Conservation (phyloP, 2,113 vertebrate genomes). For the Muntiacus reevesi region DNA sequence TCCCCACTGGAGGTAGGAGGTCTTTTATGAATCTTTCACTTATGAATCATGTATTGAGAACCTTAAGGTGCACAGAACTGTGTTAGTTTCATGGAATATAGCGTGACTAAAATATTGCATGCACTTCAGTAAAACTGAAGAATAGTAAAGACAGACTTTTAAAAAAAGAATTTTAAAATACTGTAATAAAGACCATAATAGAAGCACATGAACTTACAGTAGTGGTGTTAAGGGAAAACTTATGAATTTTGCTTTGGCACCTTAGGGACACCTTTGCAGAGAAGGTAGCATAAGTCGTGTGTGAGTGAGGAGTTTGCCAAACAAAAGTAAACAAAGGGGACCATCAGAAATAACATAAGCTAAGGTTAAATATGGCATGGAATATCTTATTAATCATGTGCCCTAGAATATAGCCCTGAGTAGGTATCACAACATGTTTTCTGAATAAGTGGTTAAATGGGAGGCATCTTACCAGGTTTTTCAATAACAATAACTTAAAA, state of each 20-base stretch:
- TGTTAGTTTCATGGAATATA: background rate
- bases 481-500: background rate
- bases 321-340: background rate
- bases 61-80: background rate
- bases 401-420: background rate
- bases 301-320: background rate
- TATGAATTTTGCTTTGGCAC: background rate
- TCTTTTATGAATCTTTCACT: background rate
- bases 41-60: background rate
- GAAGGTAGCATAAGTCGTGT: background rate
- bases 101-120: background rate
- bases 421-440: background rate
- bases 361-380: fast-evolving
- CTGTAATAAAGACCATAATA: background rate
- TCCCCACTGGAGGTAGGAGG: background rate
- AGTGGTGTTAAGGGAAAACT: background rate
- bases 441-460: background rate
- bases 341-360: background rate
- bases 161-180: background rate
- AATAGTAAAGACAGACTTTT: background rate
- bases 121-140: background rate
- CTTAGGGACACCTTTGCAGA: background rate
- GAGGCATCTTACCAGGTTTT: background rate
- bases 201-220: background rate
- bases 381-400: background rate